Base-by-base conservation (phyloP, 2,113 vertebrate genomes). In the Lichenostomus cassidix region DNA sequence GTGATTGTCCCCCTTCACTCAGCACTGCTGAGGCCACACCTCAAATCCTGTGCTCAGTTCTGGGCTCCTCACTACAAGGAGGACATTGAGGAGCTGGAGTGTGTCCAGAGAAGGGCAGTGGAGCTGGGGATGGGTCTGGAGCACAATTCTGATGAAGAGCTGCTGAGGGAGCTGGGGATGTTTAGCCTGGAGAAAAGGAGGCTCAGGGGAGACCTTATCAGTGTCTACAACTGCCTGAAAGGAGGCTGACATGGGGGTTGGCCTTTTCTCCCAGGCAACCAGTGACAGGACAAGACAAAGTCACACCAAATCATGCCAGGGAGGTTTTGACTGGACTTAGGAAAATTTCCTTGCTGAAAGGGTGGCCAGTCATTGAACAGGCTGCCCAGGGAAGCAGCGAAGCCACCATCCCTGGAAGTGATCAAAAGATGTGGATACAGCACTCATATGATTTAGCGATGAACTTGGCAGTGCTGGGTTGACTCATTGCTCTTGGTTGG, bases 1-100 rank as follows among this genome's bases (percentile, higher is more conserved):
- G 22, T 12, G 22, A 42, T 3, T 1, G 0, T 35, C 1, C 13
- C 3, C 7, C 10, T 8, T 8, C 29, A 37, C 29, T 62, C 0
- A 0, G 11, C 5, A 28, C 8, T 77, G 24, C 3, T 42, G 27
- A 56, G 9, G 37, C 5, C 8, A 8, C 14, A 29, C 15, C 16
- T 68, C 3, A 1, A 82, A 21, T 28, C 1, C 17, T 11, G 2
- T 18, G 18, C 14, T 9, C 15, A 56, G 3, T 63, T 87, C 23
- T 63, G 53, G 13, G 39, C 6, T 13, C 4, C 25, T 68, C 33
- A 15, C 37, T 58, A 13, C 8, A 42, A 21, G 31, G 47, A 46
- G 11, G 47, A 49, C 17, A 20, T 6, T 39, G 20, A 55, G 25
- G 2, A 11, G 10, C 37, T 69, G 49, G 9, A 55, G 12, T 0